Evolutionary conservation across 2,888 invertebrate genomes (phyloP).

Genomic region (Drosophila koepferae): DNA sequence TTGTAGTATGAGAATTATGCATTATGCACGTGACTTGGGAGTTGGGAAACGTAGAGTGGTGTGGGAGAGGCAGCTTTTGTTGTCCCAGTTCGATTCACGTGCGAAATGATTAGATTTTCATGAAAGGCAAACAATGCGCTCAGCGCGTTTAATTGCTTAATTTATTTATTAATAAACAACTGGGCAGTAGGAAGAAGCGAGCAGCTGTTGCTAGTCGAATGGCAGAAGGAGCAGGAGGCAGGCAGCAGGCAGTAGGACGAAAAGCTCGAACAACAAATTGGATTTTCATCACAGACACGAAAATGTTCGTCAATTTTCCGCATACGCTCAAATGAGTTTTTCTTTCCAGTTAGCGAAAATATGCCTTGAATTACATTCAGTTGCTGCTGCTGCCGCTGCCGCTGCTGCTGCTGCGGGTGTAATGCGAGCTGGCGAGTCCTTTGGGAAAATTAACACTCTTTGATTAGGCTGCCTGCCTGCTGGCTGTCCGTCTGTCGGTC

Average conservation of each 20-base stretch:
- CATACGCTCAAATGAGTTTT: conserved; percentile 64
- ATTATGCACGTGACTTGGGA: conserved; percentile 70
- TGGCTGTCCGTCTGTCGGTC: not conserved
- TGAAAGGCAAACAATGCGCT: conserved; percentile 66
- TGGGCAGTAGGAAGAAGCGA: conserved; percentile 15
- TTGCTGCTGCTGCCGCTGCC: not conserved
- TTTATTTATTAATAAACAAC: conserved; percentile 78
- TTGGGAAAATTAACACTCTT: conserved; percentile 82
- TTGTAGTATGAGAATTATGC: conserved; percentile 62
- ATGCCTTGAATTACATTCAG: conserved; percentile 39
- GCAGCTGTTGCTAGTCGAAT: conserved; percentile 57
- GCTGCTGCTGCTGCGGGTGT: conserved; percentile 10
- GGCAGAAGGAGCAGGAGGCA: not conserved
- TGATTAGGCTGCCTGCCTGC: conserved; percentile 60
- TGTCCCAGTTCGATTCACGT: conserved; percentile 50
- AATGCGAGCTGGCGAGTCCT: conserved; percentile 62
- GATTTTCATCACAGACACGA: conserved; percentile 55
- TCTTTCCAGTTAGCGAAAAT: conserved; percentile 47
- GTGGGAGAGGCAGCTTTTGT: not conserved
- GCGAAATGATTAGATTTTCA: conserved; percentile 76
- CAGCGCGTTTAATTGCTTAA: conserved; percentile 76
- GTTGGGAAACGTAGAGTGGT: conserved; percentile 1
- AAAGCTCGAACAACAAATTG: conserved; percentile 61
- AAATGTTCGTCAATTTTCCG: conserved; percentile 55
- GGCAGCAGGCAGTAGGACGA: not conserved